Conservation (phyloP, 1,140 invertebrate species). For the Cotesia glomerata region DNA sequence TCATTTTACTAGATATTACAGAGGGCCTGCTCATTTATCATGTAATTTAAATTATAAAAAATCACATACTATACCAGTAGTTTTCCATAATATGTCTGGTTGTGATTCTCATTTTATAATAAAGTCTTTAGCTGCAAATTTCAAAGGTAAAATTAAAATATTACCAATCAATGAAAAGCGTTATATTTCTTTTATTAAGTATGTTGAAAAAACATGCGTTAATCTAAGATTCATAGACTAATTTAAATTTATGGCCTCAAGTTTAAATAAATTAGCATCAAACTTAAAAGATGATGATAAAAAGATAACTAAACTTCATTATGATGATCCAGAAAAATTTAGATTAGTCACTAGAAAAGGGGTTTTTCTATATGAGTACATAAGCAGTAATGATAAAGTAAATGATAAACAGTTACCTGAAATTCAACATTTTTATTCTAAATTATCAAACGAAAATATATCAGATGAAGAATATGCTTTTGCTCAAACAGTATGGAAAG, state of each 20-base stretch:
- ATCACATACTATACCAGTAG: constrained; percentile 23
- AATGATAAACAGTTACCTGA: constrained; percentile 21
- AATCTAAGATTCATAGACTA: constrained; percentile 35
- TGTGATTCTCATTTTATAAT: constrained; percentile 40
- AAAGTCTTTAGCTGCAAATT: constrained; percentile 18
- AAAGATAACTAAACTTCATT: constrained; percentile 24
- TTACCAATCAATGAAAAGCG: constrained; percentile 38
- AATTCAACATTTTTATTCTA: constrained; percentile 49
- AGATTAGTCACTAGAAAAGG: constrained; percentile 34
- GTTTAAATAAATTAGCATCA: constrained; percentile 34
- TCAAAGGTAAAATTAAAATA: constrained; percentile 20
- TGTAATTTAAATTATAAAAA: constrained; percentile 22
- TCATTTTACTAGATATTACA: too few relatives aligned
- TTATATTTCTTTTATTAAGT: constrained; percentile 40
- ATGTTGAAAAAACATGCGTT: constrained; percentile 18
- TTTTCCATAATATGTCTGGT: constrained; percentile 33
- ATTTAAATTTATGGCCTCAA: constrained; percentile 34
- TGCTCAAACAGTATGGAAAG: constrained; percentile 50
- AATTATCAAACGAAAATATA: constrained; percentile 44
- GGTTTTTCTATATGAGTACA: constrained; percentile 46
- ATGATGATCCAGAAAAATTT: constrained; percentile 30
- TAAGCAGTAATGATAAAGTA: constrained; percentile 40
- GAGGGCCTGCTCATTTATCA: background rate
- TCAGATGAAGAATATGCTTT: constrained; percentile 48
- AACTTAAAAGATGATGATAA: constrained; percentile 24